Evolutionary conservation across 2,888 invertebrate genomes (phyloP).

Genomic region (Parnassius mnemosyne): DNA sequence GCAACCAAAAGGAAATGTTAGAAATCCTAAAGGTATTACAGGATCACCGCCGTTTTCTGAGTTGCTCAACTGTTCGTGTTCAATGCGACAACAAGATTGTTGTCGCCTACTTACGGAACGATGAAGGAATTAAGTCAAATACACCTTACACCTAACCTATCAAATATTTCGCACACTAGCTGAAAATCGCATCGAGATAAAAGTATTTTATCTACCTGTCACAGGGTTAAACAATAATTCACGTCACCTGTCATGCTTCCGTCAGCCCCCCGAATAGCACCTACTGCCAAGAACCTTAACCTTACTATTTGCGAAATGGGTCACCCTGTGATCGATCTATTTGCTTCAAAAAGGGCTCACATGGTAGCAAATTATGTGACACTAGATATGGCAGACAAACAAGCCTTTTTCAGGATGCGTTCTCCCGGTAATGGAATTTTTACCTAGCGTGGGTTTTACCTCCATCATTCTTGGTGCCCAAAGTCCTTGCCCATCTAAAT

Average conservation of each 20-base stretch:
- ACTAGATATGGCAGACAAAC: constrained; percentile 19
- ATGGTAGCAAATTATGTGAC: constrained; percentile 20
- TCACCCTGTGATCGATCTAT: constrained; percentile 24
- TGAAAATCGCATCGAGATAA: constrained; percentile 11
- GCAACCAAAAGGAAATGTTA: too few species aligned
- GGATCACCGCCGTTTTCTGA: too few species aligned
- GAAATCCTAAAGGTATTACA: too few species aligned
- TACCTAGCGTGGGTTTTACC: constrained; percentile 32
- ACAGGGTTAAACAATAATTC: constrained; percentile 26
- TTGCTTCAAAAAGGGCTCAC: constrained; percentile 33
- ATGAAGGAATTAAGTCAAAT: constrained; percentile 18
- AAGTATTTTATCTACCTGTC: constrained; percentile 24
- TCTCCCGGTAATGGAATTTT: constrained; percentile 26
- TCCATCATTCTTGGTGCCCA: constrained; percentile 11
- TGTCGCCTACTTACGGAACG: too few species aligned
- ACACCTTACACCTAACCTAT: constrained; percentile 22
- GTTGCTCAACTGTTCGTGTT: too few species aligned
- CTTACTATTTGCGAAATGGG: constrained; percentile 20
- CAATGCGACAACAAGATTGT: too few species aligned
- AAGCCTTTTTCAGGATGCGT: constrained; percentile 24
- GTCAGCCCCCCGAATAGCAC: constrained; percentile 25
- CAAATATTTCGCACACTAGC: constrained; percentile 15
- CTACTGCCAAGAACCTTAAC: constrained; percentile 7
- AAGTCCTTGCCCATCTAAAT: constrained; percentile 32
- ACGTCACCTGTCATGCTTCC: constrained; percentile 16